phyloP scores from a whole-genome alignment of 2,888 invertebrate genomes.

The Temnothorax ravouxi region DNA sequence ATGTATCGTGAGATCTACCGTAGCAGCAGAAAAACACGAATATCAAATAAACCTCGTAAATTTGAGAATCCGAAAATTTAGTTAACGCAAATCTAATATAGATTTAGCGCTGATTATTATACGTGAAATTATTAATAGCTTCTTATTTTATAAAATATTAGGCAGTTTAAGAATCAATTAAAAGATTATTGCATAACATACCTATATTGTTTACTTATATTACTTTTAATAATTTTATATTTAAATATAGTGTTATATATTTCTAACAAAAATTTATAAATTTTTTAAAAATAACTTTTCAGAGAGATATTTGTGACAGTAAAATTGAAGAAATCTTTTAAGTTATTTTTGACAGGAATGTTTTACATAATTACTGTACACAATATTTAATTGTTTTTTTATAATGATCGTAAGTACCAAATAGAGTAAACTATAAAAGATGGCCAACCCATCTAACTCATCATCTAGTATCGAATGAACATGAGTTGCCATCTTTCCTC shows the following conservation, averaged over 20 bases:
- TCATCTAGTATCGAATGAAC: no score
- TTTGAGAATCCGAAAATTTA: conserved; percentile 13
- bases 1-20: conserved; percentile 4
- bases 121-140: not conserved
- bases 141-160: not conserved
- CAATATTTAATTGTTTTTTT: not conserved
- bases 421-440: no score
- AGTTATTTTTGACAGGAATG: not conserved
- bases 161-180: not conserved
- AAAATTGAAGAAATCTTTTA: not conserved
- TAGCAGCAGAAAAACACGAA: conserved; percentile 33
- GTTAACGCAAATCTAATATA: conserved; percentile 17
- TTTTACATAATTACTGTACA: not conserved
- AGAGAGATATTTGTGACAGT: not conserved
- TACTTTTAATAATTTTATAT: not conserved
- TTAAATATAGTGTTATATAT: not conserved
- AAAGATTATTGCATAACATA: not conserved
- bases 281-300: not conserved
- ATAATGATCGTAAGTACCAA: not conserved
- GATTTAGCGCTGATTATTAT: not conserved
- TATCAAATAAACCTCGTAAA: conserved; percentile 31
- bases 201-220: not conserved
- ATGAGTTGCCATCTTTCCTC: no score
- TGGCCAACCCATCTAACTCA: no score
- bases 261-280: not conserved